Evolutionary conservation across 1,140 invertebrate genomes (phyloP).

Genomic region (Hirudo medicinalis): DNA sequence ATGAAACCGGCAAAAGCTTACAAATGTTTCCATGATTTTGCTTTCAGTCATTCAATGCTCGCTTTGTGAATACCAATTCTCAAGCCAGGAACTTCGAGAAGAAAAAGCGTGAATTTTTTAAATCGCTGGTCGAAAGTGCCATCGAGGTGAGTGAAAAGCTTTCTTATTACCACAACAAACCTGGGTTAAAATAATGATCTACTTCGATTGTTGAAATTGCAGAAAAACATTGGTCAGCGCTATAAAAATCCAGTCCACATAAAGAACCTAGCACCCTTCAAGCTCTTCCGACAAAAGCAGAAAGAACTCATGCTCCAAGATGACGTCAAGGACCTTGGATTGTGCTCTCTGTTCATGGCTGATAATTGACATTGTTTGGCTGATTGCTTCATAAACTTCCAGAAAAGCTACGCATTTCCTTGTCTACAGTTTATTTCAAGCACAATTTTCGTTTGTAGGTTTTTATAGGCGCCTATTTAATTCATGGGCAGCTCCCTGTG

Average conservation of each 20-base stretch:
- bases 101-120: neutral
- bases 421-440: no score
- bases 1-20: no score
- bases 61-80: no score
- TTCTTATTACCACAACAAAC: no score
- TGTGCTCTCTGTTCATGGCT: neutral
- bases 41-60: no score
- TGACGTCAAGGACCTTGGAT: neutral
- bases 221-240: slow-evolving; percentile 4
- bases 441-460: no score
- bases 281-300: slow-evolving; percentile 1
- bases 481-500: no score
- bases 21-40: no score
- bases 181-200: no score
- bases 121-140: neutral
- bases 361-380: neutral
- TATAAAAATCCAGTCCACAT: slow-evolving; percentile 3
- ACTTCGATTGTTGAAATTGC: neutral
- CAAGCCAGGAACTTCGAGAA: slow-evolving; percentile 1
- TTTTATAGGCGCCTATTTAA: no score
- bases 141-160: neutral
- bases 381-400: no score
- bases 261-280: neutral
- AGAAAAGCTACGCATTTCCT: no score
- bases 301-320: slow-evolving; percentile 5